Evolutionary conservation across 1,140 invertebrate species (phyloP).

Genomic region (Ridgeia piscesae): DNA sequence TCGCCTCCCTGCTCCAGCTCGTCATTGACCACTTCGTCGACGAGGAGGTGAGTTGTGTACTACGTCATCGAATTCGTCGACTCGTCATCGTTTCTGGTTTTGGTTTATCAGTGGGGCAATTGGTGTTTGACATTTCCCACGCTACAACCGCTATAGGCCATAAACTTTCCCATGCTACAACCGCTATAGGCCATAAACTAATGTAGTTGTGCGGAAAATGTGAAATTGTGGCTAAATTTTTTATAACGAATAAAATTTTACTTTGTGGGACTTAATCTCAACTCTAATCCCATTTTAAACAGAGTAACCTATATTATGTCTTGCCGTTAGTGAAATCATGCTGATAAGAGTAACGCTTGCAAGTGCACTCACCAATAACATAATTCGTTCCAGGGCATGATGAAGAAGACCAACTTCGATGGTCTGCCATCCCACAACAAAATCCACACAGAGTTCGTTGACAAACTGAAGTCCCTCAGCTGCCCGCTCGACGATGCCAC

Average conservation of each 20-base stretch:
- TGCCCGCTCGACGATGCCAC: constrained; percentile 19
- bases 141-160: too few relatives aligned
- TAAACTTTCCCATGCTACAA: not conserved
- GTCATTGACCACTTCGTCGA: constrained; percentile 21
- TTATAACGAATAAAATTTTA: too few relatives aligned
- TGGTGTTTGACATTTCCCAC: not conserved
- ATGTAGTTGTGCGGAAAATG: not conserved
- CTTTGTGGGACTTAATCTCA: too few relatives aligned
- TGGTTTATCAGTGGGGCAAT: not conserved
- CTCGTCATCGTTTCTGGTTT: not conserved
- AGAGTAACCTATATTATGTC: too few relatives aligned
- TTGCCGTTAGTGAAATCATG: too few relatives aligned
- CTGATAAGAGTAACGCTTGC: not conserved
- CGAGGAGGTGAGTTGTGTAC: constrained; percentile 22
- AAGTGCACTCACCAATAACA: not conserved
- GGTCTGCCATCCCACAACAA: constrained; percentile 18
- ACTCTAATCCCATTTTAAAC: too few relatives aligned
- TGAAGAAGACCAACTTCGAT: constrained; percentile 21
- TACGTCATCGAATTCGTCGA: not conserved
- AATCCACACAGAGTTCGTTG: constrained; percentile 15
- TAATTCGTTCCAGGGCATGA: constrained; percentile 14
- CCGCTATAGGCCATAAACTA: too few relatives aligned
- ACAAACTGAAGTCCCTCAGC: not conserved
- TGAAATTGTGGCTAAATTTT: too few relatives aligned
- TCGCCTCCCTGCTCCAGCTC: not conserved